A percentile compares a stretch with the other conserved stretches of the same genome.
These are phyloP conservation scores for Sinosuthora webbiana DNA, from an alignment of 2,113 vertebrate species.

Conservation along the genomic window DNA sequence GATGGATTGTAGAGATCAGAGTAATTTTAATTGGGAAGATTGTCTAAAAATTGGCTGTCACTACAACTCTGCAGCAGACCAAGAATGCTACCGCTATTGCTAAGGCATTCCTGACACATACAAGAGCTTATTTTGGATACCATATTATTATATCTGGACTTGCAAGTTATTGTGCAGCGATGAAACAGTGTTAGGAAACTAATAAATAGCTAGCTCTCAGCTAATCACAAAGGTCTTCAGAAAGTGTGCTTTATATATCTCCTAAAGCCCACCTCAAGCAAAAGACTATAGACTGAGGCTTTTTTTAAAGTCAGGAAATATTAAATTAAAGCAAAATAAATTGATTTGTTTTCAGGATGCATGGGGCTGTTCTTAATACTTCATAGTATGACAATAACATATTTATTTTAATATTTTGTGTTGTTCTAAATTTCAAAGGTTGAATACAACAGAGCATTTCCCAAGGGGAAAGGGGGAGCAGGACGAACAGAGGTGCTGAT, in stretches of 20 bases:
- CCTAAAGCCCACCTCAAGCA: neutral
- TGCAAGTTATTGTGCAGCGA: neutral
- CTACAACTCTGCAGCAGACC: neutral
- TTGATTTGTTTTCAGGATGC: neutral
- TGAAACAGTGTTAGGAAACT: neutral
- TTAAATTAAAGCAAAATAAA: neutral
- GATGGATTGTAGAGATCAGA: neutral
- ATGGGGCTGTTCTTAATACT: neutral
- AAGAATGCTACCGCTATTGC: neutral
- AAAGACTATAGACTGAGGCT: neutral
- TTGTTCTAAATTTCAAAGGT: neutral
- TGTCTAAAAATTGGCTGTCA: neutral
- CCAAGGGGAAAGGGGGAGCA: neutral
- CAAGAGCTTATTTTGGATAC: neutral
- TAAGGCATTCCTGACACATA: neutral
- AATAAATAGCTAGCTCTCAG: neutral
- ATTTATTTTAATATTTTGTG: neutral
- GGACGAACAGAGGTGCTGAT: neutral
- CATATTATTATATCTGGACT: neutral
- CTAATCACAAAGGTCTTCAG: neutral
- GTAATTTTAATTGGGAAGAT: neutral
- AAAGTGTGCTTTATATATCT: neutral
- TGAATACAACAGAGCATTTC: neutral
- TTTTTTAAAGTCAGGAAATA: neutral
- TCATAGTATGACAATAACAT: neutral